These are phyloP conservation scores for Antheraea pernyi DNA, from an alignment of 1,140 invertebrate species.

Conservation along the genomic window DNA sequence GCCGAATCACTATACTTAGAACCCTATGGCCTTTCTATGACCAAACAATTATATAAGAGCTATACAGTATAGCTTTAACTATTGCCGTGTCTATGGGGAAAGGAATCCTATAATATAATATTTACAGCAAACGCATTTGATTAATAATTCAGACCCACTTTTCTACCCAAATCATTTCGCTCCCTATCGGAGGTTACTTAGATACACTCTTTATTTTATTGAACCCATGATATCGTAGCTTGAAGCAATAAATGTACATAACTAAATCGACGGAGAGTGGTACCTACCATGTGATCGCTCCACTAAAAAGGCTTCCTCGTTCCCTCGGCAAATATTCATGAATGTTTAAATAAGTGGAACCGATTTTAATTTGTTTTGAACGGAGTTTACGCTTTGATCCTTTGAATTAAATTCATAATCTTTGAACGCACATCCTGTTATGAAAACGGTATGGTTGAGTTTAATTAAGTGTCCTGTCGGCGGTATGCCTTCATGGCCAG, in stretches of 20 bases:
- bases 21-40: too few relatives aligned
- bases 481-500: neutral
- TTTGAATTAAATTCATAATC: constrained; percentile 6
- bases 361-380: constrained; percentile 12
- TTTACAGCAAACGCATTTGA: neutral
- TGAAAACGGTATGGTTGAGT: neutral
- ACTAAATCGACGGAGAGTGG: neutral
- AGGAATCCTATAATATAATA: neutral
- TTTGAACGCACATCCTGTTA: neutral
- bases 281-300: constrained; percentile 3
- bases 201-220: constrained; percentile 20
- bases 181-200: neutral
- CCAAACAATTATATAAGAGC: too few relatives aligned
- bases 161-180: constrained; percentile 21
- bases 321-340: constrained; percentile 10
- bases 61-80: neutral
- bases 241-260: constrained; percentile 1
- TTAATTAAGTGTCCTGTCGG: neutral
- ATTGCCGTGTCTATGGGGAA: neutral
- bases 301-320: neutral
- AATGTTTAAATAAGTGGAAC: constrained; percentile 17
- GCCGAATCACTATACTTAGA: too few relatives aligned
- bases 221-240: constrained; percentile 12
- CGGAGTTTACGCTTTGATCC: constrained; percentile 11
- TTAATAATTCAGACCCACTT: constrained; percentile 25